A percentile compares a stretch with the other conserved stretches of the same genome.
phyloP scores from a whole-genome alignment of 2,888 invertebrate genomes.

The Prenolepis imparis region DNA sequence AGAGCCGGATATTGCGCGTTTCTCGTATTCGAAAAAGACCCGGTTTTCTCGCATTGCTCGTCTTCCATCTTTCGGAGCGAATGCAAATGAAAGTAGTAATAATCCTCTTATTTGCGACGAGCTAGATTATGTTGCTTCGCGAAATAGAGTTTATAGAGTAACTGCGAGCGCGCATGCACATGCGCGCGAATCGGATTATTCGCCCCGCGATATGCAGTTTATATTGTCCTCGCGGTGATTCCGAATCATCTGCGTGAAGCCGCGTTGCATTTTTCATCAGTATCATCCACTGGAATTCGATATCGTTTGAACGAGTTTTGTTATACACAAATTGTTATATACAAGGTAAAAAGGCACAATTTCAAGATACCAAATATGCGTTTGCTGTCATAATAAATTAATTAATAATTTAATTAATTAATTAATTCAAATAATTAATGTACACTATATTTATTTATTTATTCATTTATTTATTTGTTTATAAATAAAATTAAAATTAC shows the following conservation, averaged over 20 bases:
- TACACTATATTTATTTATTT: too few species aligned
- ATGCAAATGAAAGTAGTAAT: conserved; percentile 44
- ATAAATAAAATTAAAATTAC: not conserved
- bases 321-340: not conserved
- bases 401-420: too few species aligned
- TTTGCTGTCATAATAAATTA: not conserved
- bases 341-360: not conserved
- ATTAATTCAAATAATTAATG: too few species aligned
- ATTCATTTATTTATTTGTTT: too few species aligned
- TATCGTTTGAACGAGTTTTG: not conserved
- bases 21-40: conserved; percentile 51
- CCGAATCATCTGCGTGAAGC: conserved; percentile 4
- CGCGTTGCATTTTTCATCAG: conserved; percentile 38
- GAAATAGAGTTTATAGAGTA: conserved; percentile 27
- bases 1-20: conserved; percentile 65
- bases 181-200: conserved; percentile 31
- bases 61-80: conserved; percentile 42
- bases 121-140: conserved; percentile 27
- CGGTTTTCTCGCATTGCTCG: conserved; percentile 42
- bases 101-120: conserved; percentile 49
- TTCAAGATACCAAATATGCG: not conserved
- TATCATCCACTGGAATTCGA: not conserved
- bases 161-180: not conserved
- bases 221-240: conserved; percentile 10
- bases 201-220: not conserved